phyloP scores from a whole-genome alignment of 2,797 vertebrate genomes.

The Cheirogaleus major region DNA sequence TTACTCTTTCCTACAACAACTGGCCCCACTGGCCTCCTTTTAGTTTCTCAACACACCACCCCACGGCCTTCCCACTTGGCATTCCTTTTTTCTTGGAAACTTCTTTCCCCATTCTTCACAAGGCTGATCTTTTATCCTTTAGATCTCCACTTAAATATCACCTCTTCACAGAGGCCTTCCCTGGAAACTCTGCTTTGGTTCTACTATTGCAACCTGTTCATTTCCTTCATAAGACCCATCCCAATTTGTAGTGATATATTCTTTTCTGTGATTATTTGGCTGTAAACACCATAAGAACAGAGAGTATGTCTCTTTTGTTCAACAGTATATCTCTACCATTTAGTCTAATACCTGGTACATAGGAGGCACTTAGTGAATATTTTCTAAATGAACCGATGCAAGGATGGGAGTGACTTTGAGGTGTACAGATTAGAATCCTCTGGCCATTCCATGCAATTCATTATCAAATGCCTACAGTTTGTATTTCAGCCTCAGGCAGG shows the following conservation, averaged over 20 bases:
- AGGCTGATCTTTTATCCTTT: constrained; percentile 18
- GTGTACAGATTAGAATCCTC: background rate
- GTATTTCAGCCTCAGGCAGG: constrained; percentile 7
- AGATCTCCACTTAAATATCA: background rate
- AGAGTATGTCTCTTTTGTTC: constrained; percentile 8
- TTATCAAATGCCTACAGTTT: constrained; percentile 30
- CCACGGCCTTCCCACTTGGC: background rate
- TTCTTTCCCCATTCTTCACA: background rate
- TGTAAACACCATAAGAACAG: background rate
- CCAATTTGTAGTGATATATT: constrained; percentile 15
- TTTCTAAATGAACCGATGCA: constrained; percentile 4
- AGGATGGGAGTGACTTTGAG: background rate
- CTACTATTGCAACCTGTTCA: background rate
- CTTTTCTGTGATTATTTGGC: constrained; percentile 31
- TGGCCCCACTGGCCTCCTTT: background rate
- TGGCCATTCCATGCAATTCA: background rate
- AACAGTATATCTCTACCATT: background rate
- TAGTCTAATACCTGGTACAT: background rate
- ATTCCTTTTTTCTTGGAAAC: constrained; percentile 20
- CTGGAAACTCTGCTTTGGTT: background rate
- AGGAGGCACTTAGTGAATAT: constrained; percentile 15
- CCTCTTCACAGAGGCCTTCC: background rate
- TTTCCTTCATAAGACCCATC: constrained; percentile 52
- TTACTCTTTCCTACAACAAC: background rate
- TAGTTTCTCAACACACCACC: constrained; percentile 21